These are phyloP conservation scores for Heliangelus exortis DNA, from an alignment of 2,797 vertebrate genomes.

Conservation along the genomic window DNA sequence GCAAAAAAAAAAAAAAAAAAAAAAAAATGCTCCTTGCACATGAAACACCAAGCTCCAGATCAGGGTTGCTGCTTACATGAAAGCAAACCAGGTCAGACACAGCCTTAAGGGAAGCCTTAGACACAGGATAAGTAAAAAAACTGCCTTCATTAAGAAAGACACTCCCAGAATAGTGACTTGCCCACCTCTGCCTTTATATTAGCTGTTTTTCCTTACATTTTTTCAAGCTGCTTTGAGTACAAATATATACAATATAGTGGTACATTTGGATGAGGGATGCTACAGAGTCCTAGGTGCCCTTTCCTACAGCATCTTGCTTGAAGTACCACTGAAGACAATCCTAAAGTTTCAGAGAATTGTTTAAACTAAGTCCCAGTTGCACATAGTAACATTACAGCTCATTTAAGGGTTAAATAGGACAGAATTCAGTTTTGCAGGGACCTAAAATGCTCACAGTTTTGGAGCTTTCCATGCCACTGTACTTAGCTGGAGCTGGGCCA, in stretches of 20 bases:
- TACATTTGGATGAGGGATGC: neutral
- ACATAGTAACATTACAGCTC: neutral
- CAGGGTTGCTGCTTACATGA: fast-evolving
- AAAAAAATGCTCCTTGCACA: neutral
- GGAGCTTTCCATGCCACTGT: neutral
- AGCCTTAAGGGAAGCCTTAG: neutral
- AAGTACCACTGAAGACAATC: neutral
- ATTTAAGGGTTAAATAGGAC: neutral
- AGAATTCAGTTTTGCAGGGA: neutral
- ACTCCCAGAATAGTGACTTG: neutral
- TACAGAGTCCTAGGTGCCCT: neutral
- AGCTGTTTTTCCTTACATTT: neutral
- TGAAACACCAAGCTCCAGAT: fast-evolving
- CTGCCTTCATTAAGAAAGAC: neutral
- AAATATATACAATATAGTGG: neutral
- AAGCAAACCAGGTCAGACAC: neutral
- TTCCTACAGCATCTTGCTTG: neutral
- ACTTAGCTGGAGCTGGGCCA: neutral
- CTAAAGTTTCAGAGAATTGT: neutral
- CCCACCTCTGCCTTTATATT: neutral
- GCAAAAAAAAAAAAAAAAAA: too few species aligned
- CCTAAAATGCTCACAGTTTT: neutral
- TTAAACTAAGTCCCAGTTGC: neutral
- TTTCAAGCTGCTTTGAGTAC: neutral
- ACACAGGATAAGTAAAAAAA: neutral